Evolutionary conservation across 2,797 vertebrate species (phyloP), one percentile per base, ranked within the genome.

Genomic region (Garrulus glandarius): DNA sequence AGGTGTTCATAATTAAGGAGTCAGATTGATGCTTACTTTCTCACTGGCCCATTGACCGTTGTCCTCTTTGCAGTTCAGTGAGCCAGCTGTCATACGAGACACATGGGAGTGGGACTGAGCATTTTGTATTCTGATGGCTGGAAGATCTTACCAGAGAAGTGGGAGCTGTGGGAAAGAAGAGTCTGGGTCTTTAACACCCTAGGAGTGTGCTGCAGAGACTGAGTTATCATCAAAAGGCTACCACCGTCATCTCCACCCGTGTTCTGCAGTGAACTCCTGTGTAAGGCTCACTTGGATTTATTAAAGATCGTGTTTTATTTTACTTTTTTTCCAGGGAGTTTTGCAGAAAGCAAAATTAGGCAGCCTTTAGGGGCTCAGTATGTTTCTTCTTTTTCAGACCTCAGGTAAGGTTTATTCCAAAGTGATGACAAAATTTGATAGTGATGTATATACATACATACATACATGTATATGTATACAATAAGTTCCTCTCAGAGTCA

Each of bases 381-480:
- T 22, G 13, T 59, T 75, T 63, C n/a, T 78, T 84, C 26, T 82
- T 79, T 76, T 83, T 50, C 55, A 89, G 56, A 79, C 11, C 10
- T 67, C 22, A 41, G 47, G 26, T 70, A 83, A 84, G 27, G 29
- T 91, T 56, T 74, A 37, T 56, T 47, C 29, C 44, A 67, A 86
- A 91, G 29, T 6, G 32, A 47, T 84, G 53, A 46, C 32, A 78
- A 13, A 39, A 60, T 44, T 39, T 72, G 39, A 74, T 18, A 46
- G 3, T 34, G 0, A 50, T 30, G 34, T 6, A 36, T 4, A 32
- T 5, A 32, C 4, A 68, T 4, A 44, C 15, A 53, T 1, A 50
- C 7, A 47, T 0, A 61, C 2, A 56, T 6, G 3, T 3, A 26
- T 11, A 76, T 15, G 15, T 34, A 47, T 32, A 72, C 8, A 55